Evolutionary conservation across 1,140 invertebrate species (phyloP).

Genomic region (Hypothenemus hampei): DNA sequence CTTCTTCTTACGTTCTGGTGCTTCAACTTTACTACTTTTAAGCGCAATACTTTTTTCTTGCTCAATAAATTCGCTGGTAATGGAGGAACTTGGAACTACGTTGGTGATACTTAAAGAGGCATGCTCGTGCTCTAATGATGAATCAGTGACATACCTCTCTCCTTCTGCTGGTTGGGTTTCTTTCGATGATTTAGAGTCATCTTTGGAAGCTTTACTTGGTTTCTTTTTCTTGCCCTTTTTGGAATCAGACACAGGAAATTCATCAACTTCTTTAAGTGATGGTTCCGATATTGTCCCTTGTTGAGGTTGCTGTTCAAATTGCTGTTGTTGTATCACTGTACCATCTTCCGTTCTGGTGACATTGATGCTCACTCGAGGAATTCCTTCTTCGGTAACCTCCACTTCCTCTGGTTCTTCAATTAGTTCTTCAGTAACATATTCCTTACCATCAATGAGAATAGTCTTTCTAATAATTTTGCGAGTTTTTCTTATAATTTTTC

Average conservation of each 20-base stretch:
- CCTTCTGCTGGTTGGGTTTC: slow-evolving; percentile 19
- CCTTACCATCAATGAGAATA: slow-evolving; percentile 75
- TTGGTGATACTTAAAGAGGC: slow-evolving; percentile 31
- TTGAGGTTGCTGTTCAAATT: slow-evolving; percentile 46
- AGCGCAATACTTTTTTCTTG: slow-evolving; percentile 32
- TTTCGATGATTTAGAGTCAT: not conserved
- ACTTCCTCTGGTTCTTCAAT: slow-evolving; percentile 77
- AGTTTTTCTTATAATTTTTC: slow-evolving; percentile 67
- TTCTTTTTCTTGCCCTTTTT: slow-evolving; percentile 3
- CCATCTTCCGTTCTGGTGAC: slow-evolving; percentile 57
- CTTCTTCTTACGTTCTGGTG: slow-evolving; percentile 24
- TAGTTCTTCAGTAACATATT: slow-evolving; percentile 74
- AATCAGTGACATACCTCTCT: slow-evolving; percentile 42
- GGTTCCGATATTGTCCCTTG: slow-evolving; percentile 2
- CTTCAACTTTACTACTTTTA: slow-evolving; percentile 34
- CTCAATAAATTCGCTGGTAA: slow-evolving; percentile 30
- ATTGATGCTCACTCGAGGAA: slow-evolving; percentile 68
- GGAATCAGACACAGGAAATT: not conserved
- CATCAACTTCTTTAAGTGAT: not conserved
- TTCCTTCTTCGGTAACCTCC: slow-evolving; percentile 69
- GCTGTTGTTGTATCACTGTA: slow-evolving; percentile 48
- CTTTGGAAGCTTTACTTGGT: not conserved
- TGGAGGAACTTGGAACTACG: slow-evolving; percentile 23
- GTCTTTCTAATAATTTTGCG: slow-evolving; percentile 68
- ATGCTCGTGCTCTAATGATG: slow-evolving; percentile 34